Percentiles rank a stretch among this genome's conserved stretches.
Conservation (phyloP, 2,797 vertebrate species). For the Mormyrus hasselquistii region DNA sequence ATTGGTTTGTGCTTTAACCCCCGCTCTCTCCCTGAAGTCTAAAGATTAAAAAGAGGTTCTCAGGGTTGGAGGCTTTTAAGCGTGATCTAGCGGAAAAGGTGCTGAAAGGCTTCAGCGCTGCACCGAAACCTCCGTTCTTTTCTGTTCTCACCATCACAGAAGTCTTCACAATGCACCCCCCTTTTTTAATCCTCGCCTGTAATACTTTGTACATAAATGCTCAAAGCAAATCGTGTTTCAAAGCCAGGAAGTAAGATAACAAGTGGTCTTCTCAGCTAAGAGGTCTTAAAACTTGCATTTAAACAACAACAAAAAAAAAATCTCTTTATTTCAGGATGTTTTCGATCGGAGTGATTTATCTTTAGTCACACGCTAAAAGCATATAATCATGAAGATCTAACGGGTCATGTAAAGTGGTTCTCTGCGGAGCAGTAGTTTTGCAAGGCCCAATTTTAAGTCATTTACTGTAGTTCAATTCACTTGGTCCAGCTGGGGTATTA, state of each 20-base stretch:
- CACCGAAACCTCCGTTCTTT: constrained; percentile 40
- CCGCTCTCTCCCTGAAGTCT: constrained; percentile 51
- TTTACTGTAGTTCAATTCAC: not conserved
- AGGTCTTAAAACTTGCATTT: constrained; percentile 37
- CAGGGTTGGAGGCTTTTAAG: constrained; percentile 62
- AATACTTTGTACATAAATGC: constrained; percentile 97
- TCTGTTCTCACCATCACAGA: constrained; percentile 59
- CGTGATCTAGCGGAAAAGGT: constrained; percentile 53
- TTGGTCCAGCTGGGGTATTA: not conserved
- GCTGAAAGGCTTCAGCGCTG: constrained; percentile 55
- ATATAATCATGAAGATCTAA: not conserved
- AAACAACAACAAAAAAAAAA: constrained; percentile 26
- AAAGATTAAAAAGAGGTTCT: constrained; percentile 62
- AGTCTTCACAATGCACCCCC: constrained; percentile 82
- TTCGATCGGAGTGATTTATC: constrained; percentile 16
- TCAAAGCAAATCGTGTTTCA: constrained; percentile 99
- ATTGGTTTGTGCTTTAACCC: constrained; percentile 48
- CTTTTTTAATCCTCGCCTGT: constrained; percentile 82
- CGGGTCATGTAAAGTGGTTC: not conserved
- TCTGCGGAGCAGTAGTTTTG: not conserved
- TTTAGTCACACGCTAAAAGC: constrained; percentile 9
- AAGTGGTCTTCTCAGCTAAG: constrained; percentile 48
- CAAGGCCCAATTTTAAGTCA: not conserved
- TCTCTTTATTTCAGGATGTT: constrained; percentile 23
- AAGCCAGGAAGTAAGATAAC: constrained; percentile 75